Percentiles rank a stretch among this genome's conserved stretches.
Evolutionary conservation across 2,797 vertebrate species (phyloP).

Genomic region (Eidolon dupreanum): DNA sequence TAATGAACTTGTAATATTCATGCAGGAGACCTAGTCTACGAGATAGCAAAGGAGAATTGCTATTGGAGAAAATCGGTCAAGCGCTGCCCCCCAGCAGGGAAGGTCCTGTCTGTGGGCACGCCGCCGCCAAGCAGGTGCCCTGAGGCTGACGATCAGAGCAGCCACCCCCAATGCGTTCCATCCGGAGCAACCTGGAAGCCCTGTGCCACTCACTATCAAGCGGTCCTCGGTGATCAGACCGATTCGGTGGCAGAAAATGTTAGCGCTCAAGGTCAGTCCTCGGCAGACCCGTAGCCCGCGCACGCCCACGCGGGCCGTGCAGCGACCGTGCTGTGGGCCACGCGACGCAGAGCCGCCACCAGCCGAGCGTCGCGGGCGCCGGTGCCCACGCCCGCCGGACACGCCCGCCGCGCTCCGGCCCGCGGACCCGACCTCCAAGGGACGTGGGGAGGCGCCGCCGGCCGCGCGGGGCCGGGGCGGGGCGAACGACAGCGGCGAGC

Average conservation of each 20-base stretch:
- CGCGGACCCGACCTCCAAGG: neutral
- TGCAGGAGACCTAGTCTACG: neutral
- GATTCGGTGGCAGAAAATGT: rapidly evolving
- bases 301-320: neutral
- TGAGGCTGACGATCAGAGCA: rapidly evolving
- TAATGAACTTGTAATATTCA: neutral
- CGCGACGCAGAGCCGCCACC: neutral
- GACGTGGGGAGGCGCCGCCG: neutral
- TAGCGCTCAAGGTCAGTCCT: neutral
- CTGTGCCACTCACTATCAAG: neutral
- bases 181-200: neutral
- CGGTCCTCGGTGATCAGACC: neutral
- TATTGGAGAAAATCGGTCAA: neutral
- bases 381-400: neutral
- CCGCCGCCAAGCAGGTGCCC: neutral
- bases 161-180: neutral
- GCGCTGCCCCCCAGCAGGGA: neutral
- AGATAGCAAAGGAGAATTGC: rapidly evolving
- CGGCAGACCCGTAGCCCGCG: rapidly evolving
- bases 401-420: neutral
- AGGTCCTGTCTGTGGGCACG: neutral
- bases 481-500: rapidly evolving
- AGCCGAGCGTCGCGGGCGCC: neutral
- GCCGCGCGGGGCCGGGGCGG: neutral
- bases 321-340: neutral